These are phyloP conservation scores for Equus quagga DNA, from an alignment of 2,113 vertebrate genomes.

Conservation along the genomic window DNA sequence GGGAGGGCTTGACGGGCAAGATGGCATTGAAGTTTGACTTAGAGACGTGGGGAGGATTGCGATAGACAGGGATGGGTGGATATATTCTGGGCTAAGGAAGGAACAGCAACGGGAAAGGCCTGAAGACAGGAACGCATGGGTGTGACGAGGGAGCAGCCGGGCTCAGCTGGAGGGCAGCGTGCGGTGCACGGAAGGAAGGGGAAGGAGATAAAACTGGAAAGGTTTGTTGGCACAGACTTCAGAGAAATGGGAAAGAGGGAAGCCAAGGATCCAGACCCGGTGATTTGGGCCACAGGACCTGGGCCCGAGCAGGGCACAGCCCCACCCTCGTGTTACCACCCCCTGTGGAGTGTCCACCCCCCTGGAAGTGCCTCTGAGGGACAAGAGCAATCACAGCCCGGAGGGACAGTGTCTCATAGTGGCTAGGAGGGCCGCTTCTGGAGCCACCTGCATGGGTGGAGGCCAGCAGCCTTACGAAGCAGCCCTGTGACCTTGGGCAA, in stretches of 20 bases:
- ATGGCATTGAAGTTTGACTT: neutral
- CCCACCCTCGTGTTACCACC: neutral
- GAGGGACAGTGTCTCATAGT: neutral
- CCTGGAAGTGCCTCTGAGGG: neutral
- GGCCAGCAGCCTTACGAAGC: neutral
- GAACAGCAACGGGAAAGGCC: neutral
- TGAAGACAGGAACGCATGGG: neutral
- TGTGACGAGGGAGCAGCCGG: neutral
- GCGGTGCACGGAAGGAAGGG: neutral
- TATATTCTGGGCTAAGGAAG: neutral
- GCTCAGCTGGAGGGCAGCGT: neutral
- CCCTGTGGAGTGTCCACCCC: neutral
- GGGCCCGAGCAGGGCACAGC: neutral
- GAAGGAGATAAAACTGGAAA: neutral
- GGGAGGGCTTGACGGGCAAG: neutral
- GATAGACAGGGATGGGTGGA: neutral
- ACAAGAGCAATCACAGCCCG: neutral
- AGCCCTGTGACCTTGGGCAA: neutral
- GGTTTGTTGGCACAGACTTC: neutral
- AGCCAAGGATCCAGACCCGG: neutral
- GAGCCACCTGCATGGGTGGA: neutral
- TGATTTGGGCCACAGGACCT: neutral
- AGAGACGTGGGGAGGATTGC: neutral
- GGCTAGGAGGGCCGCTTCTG: neutral
- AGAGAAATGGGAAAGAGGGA: neutral